Evolutionary conservation across 2,113 vertebrate species (phyloP).

Genomic region (Ammodytes marinus): DNA sequence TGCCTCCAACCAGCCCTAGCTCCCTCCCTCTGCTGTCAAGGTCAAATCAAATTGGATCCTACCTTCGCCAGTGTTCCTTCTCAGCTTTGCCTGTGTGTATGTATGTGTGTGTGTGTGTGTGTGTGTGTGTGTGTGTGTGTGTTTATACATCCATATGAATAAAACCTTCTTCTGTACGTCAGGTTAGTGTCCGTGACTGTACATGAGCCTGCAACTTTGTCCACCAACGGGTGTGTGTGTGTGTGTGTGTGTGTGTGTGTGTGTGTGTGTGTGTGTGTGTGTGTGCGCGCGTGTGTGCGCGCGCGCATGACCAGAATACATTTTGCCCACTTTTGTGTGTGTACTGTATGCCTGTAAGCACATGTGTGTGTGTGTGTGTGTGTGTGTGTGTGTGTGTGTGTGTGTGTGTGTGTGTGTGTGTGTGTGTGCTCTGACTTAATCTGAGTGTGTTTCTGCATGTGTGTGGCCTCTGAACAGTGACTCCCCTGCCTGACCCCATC

Average conservation of each 20-base stretch:
- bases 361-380: constrained; percentile 19
- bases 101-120: constrained; percentile 10
- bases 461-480: constrained; percentile 58
- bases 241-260: background rate
- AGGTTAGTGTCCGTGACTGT: constrained; percentile 41
- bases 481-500: constrained; percentile 57
- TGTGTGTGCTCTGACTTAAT: constrained; percentile 35
- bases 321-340: constrained; percentile 41
- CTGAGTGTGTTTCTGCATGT: constrained; percentile 25
- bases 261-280: background rate
- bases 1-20: constrained; percentile 40
- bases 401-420: constrained; percentile 1
- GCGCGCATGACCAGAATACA: constrained; percentile 53
- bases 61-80: constrained; percentile 82
- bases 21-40: constrained; percentile 85
- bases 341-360: background rate
- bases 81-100: constrained; percentile 5
- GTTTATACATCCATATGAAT: constrained; percentile 39
- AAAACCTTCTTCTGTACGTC: constrained; percentile 44
- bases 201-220: constrained; percentile 49
- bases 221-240: background rate
- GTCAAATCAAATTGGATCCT: constrained; percentile 90
- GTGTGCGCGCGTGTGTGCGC: no score
- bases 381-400: constrained; percentile 49
- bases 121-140: constrained; percentile 32